Evolutionary conservation across 2,888 invertebrate species (phyloP).

Genomic region (Trichopria drosophilae): DNA sequence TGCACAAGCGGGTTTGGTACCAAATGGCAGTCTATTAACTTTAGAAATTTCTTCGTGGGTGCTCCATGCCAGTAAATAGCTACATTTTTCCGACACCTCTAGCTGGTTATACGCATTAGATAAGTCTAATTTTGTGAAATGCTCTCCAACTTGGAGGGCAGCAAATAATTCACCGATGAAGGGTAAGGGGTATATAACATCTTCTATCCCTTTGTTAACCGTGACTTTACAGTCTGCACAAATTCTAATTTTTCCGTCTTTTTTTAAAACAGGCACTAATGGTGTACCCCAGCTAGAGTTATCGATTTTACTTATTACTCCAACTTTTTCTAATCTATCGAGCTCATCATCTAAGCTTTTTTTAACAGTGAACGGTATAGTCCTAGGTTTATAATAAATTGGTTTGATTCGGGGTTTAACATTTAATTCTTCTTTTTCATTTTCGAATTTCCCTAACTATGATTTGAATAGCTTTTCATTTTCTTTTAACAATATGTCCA

Average conservation of each 20-base stretch:
- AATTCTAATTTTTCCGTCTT: constrained; percentile 26
- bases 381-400: constrained; percentile 23
- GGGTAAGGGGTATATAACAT: background rate
- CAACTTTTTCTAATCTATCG: constrained; percentile 11
- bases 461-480: constrained; percentile 18
- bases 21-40: background rate
- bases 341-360: constrained; percentile 22
- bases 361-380: constrained; percentile 28
- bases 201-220: background rate
- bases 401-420: constrained; percentile 17
- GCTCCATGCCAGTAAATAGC: constrained; percentile 36
- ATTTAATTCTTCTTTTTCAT: constrained; percentile 20
- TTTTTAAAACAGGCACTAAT: constrained; percentile 33
- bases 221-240: constrained; percentile 24
- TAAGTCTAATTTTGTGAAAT: background rate
- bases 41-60: constrained; percentile 27
- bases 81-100: background rate
- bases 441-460: constrained; percentile 20
- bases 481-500: constrained; percentile 20
- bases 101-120: background rate
- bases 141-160: background rate
- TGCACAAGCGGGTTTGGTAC: constrained; percentile 34
- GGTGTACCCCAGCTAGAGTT: constrained; percentile 31
- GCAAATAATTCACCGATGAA: background rate
- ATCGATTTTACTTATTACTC: constrained; percentile 13